phyloP scores from a whole-genome alignment of 2,113 vertebrate species.

The Ammodytes marinus region DNA sequence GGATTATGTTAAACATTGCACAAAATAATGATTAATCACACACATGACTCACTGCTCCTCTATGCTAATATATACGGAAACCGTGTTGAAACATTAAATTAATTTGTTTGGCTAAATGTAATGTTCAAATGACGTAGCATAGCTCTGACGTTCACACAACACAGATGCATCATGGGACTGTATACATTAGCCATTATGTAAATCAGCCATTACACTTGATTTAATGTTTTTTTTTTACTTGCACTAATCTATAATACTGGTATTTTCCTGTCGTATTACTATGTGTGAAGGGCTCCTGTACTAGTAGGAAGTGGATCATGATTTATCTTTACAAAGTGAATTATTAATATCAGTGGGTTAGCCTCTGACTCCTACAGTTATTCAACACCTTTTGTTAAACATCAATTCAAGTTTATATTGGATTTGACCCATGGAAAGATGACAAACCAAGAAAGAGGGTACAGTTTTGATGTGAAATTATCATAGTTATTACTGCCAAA shows the following conservation, averaged over 20 bases:
- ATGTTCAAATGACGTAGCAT: background rate
- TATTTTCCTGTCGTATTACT: background rate
- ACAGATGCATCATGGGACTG: background rate
- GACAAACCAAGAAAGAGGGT: slow-evolving; percentile 1
- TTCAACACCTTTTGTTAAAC: background rate
- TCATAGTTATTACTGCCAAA: slow-evolving; percentile 25
- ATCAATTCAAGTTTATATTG: background rate
- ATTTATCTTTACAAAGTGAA: slow-evolving; percentile 35
- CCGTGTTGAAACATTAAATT: background rate
- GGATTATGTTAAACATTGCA: background rate
- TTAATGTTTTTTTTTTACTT: background rate
- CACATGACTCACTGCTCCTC: background rate
- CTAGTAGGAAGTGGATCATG: background rate
- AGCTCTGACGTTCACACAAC: slow-evolving; percentile 17
- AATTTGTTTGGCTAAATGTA: slow-evolving; percentile 26
- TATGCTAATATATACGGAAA: slow-evolving; percentile 2
- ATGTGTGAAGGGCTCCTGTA: background rate
- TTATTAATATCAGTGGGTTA: slow-evolving; percentile 23
- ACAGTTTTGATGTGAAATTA: slow-evolving; percentile 27
- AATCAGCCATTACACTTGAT: background rate
- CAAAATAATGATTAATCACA: slow-evolving; percentile 17
- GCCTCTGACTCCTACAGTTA: slow-evolving; percentile 2
- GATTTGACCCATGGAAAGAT: background rate
- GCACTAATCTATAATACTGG: background rate
- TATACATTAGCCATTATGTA: background rate